Percentiles rank a stretch among this genome's conserved stretches.
These are phyloP conservation scores for Myripristis jacobus DNA, from an alignment of 2,797 vertebrate genomes.

Conservation along the genomic window DNA sequence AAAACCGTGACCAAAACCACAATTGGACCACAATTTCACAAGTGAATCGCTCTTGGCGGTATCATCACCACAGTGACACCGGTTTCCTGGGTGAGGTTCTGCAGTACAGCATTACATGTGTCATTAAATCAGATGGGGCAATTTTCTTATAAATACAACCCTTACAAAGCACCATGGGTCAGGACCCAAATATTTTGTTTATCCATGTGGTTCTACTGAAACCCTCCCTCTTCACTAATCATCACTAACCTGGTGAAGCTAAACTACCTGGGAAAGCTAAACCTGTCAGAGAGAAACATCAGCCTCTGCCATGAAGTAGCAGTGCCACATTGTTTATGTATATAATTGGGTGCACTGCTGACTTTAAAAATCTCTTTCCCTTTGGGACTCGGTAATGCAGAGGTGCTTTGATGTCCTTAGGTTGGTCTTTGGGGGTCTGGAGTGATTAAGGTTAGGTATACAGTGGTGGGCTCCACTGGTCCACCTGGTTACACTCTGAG, in stretches of 20 bases:
- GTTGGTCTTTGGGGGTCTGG: slow-evolving; percentile 25
- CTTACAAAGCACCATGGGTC: not conserved
- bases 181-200: not conserved
- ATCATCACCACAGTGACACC: too few relatives aligned
- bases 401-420: slow-evolving; percentile 69
- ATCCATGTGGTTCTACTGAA: not conserved
- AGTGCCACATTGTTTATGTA: slow-evolving; percentile 52
- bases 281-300: slow-evolving; percentile 42
- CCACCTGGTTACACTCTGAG: slow-evolving; percentile 47
- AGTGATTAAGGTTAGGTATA: slow-evolving; percentile 27
- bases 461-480: slow-evolving; percentile 27
- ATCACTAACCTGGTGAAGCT: slow-evolving; percentile 32
- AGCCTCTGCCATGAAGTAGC: slow-evolving; percentile 37
- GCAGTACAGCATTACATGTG: too few relatives aligned
- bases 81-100: too few relatives aligned
- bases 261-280: slow-evolving; percentile 26
- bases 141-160: not conserved
- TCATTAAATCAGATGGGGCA: not conserved
- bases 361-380: slow-evolving; percentile 52
- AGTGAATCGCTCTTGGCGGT: too few relatives aligned
- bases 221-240: slow-evolving; percentile 23
- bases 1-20: too few relatives aligned
- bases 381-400: slow-evolving; percentile 40
- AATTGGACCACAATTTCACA: not conserved
- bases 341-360: slow-evolving; percentile 56